Base-by-base conservation (phyloP, 2,797 vertebrate species). In the Myiothlypis coronata region DNA sequence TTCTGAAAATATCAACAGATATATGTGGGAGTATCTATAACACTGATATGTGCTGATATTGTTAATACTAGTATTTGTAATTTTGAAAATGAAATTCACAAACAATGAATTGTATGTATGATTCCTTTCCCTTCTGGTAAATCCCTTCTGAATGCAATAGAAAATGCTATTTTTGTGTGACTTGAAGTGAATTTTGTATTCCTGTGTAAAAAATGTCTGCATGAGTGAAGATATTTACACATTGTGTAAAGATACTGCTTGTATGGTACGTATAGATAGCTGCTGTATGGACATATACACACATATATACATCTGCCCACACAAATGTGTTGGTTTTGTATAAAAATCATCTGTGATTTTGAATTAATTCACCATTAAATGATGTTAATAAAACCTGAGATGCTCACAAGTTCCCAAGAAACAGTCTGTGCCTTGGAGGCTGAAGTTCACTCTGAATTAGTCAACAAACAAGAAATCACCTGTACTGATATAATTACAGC, bases 81-180 rank as follows among this genome's bases (percentile, higher is more conserved):
- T 95, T 95, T 96, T 89, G 84, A 78, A 96, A 74, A 76, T 80
- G 6, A 93, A 89, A 90, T 89, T 94, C 78, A 81, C 68, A 46
- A 37, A 43, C 20, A 90, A 77, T n/a, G n/a, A n/a, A n/a, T n/a
- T n/a, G n/a, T n/a, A n/a, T n/a, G 65, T 89, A 78, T 85, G 16
- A 57, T 46, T 86, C 11, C 20, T 59, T 82, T 65, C 34, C 34
- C 30, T 89, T 64, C 46, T 56, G 19, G 14, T 26, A 83, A 71
- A 72, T 81, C 26, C 59, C 34, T 92, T 90, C 26, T 83, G 80
- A 84, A 78, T 35, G 7, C 59, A 87, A 72, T 71, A 92, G 41
- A 50, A 86, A 95, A 92, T 90, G 14, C 14, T 78, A 11, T 43
- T 18, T 75, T 94, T 77, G 34, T 87, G 46, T 64, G n/a, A n/a